phyloP scores from a whole-genome alignment of 2,113 vertebrate species.

The Megalops atlanticus region DNA sequence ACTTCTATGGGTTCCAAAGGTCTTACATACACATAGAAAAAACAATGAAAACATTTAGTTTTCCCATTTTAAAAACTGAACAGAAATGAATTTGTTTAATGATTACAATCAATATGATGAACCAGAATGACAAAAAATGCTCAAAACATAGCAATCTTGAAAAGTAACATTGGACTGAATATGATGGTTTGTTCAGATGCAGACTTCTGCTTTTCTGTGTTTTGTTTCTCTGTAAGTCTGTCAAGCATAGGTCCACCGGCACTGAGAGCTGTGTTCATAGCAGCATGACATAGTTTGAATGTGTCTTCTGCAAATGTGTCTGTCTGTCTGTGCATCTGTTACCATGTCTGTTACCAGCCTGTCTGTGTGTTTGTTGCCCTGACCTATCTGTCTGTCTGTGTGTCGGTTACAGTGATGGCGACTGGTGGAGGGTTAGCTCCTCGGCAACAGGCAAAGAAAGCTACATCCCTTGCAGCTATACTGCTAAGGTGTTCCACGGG shows the following conservation, averaged over 20 bases:
- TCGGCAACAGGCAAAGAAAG: constrained; percentile 64
- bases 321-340: constrained; percentile 34
- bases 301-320: constrained; percentile 21
- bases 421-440: constrained; percentile 75
- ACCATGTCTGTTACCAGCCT: constrained; percentile 24
- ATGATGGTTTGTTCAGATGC: no score
- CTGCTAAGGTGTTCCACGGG: constrained; percentile 75
- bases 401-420: constrained; percentile 66
- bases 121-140: no score
- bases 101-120: no score
- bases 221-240: no score
- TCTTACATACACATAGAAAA: neutral
- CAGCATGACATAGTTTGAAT: neutral
- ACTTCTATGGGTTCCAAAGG: neutral
- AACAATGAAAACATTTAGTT: neutral
- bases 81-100: no score
- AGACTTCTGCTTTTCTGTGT: no score
- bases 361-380: constrained; percentile 31
- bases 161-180: no score
- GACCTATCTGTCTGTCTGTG: constrained; percentile 28
- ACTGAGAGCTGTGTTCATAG: neutral
- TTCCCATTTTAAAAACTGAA: no score
- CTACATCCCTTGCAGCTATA: constrained; percentile 68
- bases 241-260: no score
- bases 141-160: no score